Conservation (phyloP, 1,140 invertebrate genomes). For the Brachionus manjavacas region DNA sequence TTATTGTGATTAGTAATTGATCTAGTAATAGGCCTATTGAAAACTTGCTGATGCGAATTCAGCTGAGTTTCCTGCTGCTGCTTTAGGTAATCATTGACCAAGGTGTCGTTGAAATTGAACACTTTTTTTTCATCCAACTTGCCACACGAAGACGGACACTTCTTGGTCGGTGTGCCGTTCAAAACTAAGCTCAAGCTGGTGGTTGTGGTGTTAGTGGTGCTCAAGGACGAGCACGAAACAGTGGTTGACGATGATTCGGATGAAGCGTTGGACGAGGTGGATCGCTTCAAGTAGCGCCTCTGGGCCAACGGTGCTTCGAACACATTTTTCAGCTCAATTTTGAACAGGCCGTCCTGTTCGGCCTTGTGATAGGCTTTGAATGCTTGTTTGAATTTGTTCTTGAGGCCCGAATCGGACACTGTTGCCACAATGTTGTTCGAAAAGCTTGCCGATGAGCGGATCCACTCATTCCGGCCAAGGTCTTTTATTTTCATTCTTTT, state of each 20-base stretch:
- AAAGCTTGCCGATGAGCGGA: slow-evolving; percentile 58
- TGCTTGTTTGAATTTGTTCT: slow-evolving; percentile 61
- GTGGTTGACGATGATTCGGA: slow-evolving; percentile 11
- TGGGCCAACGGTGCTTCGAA: slow-evolving; percentile 68
- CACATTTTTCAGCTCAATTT: slow-evolving; percentile 59
- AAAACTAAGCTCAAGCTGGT: background rate
- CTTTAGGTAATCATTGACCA: slow-evolving; percentile 17
- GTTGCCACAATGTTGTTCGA: slow-evolving; percentile 60
- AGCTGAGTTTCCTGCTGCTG: slow-evolving; percentile 1
- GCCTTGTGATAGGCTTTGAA: slow-evolving; percentile 69
- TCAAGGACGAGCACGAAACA: background rate
- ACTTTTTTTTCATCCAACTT: slow-evolving; percentile 22
- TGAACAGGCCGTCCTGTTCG: slow-evolving; percentile 66
- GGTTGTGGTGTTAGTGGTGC: background rate
- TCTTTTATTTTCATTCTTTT: slow-evolving; percentile 68
- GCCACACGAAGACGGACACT: slow-evolving; percentile 24
- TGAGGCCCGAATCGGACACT: slow-evolving; percentile 44
- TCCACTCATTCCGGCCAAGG: slow-evolving; percentile 66
- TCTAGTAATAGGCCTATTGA: slow-evolving; percentile 22
- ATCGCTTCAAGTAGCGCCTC: slow-evolving; percentile 63
- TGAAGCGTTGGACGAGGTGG: slow-evolving; percentile 8
- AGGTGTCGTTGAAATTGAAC: slow-evolving; percentile 30
- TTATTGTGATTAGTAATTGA: slow-evolving; percentile 36
- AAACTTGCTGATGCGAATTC: slow-evolving; percentile 23
- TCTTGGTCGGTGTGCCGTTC: slow-evolving; percentile 29